phyloP scores from a whole-genome alignment of 1,140 invertebrate species.

The Diachasmimorpha longicaudata region DNA sequence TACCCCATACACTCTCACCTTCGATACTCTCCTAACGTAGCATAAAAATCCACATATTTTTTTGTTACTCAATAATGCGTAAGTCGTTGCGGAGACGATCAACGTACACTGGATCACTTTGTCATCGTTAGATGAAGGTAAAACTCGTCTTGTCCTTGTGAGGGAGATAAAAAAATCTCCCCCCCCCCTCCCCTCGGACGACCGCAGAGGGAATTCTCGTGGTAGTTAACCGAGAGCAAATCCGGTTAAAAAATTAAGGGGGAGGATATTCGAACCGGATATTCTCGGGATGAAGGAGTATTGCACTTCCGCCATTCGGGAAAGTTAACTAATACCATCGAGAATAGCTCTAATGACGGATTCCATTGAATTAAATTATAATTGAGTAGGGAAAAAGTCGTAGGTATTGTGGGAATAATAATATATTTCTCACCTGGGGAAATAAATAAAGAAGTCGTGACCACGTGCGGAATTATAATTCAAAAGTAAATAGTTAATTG shows the following conservation, averaged over 20 bases:
- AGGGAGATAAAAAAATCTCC: not conserved
- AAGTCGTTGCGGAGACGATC: not conserved
- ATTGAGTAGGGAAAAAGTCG: not conserved
- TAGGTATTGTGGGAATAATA: not conserved
- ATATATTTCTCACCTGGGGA: not conserved
- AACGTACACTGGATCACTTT: not conserved
- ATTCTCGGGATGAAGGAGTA: not conserved
- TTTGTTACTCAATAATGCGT: not conserved
- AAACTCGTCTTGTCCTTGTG: not conserved
- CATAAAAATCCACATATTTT: not conserved
- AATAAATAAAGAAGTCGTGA: no score
- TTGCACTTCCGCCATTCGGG: not conserved
- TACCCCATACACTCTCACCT: constrained; percentile 15
- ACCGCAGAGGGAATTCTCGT: not conserved
- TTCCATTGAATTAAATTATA: no score
- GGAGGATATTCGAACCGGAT: not conserved
- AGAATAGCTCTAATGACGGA: not conserved
- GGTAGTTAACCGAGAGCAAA: not conserved
- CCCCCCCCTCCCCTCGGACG: not conserved
- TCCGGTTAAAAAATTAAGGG: not conserved
- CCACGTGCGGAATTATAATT: no score
- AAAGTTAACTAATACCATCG: not conserved
- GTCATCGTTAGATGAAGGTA: not conserved
- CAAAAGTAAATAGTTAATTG: no score
- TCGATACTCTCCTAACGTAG: constrained; percentile 13